Conservation (phyloP, 2,113 vertebrate species). For the Jaculus jaculus region DNA sequence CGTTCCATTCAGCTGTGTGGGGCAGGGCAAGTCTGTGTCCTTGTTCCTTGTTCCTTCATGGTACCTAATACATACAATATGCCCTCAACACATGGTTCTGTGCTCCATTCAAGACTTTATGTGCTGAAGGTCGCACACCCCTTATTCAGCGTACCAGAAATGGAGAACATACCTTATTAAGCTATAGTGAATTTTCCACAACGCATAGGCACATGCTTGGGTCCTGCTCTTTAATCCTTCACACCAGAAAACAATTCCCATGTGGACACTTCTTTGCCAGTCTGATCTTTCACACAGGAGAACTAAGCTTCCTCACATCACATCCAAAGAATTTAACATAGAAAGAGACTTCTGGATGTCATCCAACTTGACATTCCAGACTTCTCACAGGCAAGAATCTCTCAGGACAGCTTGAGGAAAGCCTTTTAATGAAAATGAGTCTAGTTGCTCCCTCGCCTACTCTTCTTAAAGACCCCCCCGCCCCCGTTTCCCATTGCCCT, state of each 20-base stretch:
- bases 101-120: not conserved
- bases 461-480: not conserved
- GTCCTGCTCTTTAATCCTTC: not conserved
- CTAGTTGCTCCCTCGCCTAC: not conserved
- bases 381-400: not conserved
- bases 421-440: not conserved
- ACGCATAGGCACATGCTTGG: not conserved
- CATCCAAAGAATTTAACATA: not conserved
- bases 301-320: not conserved
- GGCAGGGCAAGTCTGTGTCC: not conserved
- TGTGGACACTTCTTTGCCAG: not conserved
- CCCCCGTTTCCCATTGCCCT: not conserved
- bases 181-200: not conserved
- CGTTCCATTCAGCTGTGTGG: not conserved
- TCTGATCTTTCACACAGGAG: not conserved
- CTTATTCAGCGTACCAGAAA: conserved; percentile 14
- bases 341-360: conserved; percentile 26
- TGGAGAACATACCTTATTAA: not conserved
- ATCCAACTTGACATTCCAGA: not conserved
- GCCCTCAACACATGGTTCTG: not conserved
- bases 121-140: not conserved
- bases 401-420: not conserved
- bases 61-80: not conserved
- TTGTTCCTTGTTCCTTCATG: not conserved
- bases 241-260: conserved; percentile 4